Evolutionary conservation across 1,140 invertebrate genomes (phyloP).

Genomic region (Microplitis mediator): DNA sequence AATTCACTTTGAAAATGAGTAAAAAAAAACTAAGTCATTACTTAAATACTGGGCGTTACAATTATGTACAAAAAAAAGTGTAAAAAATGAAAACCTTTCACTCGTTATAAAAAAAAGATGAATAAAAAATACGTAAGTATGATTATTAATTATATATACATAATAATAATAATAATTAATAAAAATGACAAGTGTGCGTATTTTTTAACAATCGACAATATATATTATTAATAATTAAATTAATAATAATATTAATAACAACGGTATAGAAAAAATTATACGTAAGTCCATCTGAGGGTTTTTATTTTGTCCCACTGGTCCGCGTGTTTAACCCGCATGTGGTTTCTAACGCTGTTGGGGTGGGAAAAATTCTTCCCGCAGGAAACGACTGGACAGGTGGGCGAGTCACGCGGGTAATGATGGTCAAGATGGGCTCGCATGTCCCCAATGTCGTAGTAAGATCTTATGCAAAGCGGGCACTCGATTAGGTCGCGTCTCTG

Average conservation of each 20-base stretch:
- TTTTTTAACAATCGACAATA: no score
- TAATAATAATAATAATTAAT: neutral
- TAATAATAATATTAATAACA: no score
- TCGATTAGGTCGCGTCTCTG: conserved; percentile 54
- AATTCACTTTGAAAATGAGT: no score
- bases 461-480: conserved; percentile 74
- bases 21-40: no score
- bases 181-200: neutral
- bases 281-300: conserved; percentile 75
- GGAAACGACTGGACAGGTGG: conserved; percentile 74
- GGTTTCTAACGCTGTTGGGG: conserved; percentile 82
- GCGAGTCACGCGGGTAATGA: conserved; percentile 82
- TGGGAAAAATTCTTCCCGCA: conserved; percentile 78
- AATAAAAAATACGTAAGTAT: neutral
- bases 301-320: conserved; percentile 82
- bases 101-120: neutral
- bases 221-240: no score
- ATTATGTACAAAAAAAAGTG: no score
- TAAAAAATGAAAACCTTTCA: neutral
- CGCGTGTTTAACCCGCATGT: conserved; percentile 81
- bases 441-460: conserved; percentile 67
- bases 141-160: neutral
- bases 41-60: no score
- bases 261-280: conserved; percentile 43
- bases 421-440: conserved; percentile 77